phyloP scores from a whole-genome alignment of 2,113 vertebrate species.

The Sylvia atricapilla region DNA sequence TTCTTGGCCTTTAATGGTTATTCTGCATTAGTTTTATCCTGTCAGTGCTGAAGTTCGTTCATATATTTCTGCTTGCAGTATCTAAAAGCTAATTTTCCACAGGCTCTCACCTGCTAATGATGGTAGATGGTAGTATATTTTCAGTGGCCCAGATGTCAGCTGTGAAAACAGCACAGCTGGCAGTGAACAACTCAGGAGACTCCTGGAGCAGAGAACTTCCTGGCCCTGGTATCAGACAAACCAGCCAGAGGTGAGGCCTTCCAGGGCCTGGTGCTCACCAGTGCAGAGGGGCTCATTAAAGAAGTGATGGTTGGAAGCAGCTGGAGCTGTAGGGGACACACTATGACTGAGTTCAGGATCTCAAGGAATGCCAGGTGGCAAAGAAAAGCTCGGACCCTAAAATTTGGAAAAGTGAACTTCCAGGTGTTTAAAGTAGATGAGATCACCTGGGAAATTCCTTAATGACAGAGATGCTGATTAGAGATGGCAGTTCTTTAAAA shows the following conservation, averaged over 20 bases:
- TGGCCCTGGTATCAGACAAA: too few species aligned
- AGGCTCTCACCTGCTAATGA: not conserved
- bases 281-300: not conserved
- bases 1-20: not conserved
- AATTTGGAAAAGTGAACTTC: not conserved
- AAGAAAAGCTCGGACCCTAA: not conserved
- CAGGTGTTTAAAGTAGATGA: not conserved
- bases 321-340: fast-evolving
- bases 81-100: not conserved
- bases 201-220: not conserved
- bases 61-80: not conserved
- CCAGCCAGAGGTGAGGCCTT: not conserved
- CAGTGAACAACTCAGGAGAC: not conserved
- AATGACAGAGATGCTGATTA: not conserved
- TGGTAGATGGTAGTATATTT: not conserved
- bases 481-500: not conserved
- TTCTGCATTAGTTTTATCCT: not conserved
- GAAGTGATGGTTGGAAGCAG: not conserved
- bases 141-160: not conserved
- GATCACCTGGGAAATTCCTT: fast-evolving
- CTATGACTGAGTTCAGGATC: not conserved
- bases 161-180: not conserved
- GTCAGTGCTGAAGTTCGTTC: not conserved
- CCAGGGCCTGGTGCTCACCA: not conserved
- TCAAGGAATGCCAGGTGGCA: not conserved